phyloP scores from a whole-genome alignment of 2,797 vertebrate genomes.

The Gallirallus australis region DNA sequence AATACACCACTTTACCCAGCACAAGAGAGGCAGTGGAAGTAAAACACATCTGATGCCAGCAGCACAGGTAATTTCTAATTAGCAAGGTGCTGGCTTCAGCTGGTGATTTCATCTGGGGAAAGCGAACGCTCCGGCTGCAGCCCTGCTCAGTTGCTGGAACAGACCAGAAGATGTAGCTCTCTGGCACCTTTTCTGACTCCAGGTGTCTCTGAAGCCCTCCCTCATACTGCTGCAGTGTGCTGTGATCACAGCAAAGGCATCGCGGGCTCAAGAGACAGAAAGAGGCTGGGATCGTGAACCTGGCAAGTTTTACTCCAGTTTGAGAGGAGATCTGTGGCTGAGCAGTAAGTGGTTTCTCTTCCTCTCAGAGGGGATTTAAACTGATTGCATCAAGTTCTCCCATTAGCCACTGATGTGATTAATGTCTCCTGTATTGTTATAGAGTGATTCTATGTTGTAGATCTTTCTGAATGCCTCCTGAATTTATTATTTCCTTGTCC shows the following conservation, averaged over 20 bases:
- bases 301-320: background rate
- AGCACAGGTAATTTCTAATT: background rate
- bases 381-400: background rate
- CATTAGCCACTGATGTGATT: background rate
- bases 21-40: background rate
- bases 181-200: conserved; percentile 41
- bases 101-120: background rate
- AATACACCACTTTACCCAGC: rapidly evolving
- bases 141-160: conserved; percentile 8
- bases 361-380: conserved; percentile 32
- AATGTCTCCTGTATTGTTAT: conserved; percentile 29
- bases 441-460: conserved; percentile 42
- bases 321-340: background rate
- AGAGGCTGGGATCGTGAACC: background rate
- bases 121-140: background rate
- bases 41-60: background rate
- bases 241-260: background rate
- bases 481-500: conserved; percentile 66
- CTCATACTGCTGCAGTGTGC: background rate
- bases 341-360: background rate
- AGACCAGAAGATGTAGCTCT: conserved; percentile 62
- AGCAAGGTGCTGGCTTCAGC: background rate
- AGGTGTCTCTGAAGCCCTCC: background rate
- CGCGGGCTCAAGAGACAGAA: background rate
- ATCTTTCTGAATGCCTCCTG: conserved; percentile 57